A percentile compares a stretch with the other conserved stretches of the same genome.
Evolutionary conservation across 2,888 invertebrate genomes (phyloP).

Genomic region (Cryptus armator): DNA sequence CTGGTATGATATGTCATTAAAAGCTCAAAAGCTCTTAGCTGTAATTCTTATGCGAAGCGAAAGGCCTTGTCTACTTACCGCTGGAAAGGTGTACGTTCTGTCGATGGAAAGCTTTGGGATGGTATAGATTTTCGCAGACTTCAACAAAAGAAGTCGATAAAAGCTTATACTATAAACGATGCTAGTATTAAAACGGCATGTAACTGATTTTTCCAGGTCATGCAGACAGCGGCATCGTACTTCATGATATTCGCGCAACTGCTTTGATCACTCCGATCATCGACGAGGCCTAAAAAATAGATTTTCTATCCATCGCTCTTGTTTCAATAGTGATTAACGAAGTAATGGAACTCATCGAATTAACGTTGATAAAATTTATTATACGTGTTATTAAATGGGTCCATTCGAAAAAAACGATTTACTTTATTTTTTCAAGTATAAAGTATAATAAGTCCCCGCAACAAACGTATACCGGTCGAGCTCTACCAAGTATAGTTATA

Average conservation of each 20-base stretch:
- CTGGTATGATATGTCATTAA: slow-evolving; percentile 28
- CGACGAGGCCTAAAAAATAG: background rate
- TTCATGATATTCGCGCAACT: slow-evolving; percentile 22
- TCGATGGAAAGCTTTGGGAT: slow-evolving; percentile 34
- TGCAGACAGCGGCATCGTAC: slow-evolving; percentile 37
- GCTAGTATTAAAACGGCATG: background rate
- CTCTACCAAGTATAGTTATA: too few relatives aligned
- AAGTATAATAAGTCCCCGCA: too few relatives aligned
- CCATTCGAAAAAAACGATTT: too few relatives aligned
- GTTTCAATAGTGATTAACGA: too few relatives aligned
- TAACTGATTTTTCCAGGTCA: background rate
- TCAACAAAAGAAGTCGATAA: too few relatives aligned
- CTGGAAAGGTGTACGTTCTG: slow-evolving; percentile 22
- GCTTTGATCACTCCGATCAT: background rate
- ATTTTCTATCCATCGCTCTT: too few relatives aligned
- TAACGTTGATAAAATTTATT: background rate
- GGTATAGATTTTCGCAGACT: background rate
- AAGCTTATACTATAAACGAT: background rate
- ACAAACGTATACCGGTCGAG: too few relatives aligned
- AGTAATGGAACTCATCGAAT: too few relatives aligned
- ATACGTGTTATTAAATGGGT: background rate
- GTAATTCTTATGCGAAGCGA: slow-evolving; percentile 24
- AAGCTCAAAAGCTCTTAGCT: slow-evolving; percentile 23
- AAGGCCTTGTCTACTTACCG: slow-evolving; percentile 15
- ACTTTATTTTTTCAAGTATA: too few relatives aligned